Conservation (phyloP, 2,797 vertebrate species). For the Artibeus lituratus region DNA sequence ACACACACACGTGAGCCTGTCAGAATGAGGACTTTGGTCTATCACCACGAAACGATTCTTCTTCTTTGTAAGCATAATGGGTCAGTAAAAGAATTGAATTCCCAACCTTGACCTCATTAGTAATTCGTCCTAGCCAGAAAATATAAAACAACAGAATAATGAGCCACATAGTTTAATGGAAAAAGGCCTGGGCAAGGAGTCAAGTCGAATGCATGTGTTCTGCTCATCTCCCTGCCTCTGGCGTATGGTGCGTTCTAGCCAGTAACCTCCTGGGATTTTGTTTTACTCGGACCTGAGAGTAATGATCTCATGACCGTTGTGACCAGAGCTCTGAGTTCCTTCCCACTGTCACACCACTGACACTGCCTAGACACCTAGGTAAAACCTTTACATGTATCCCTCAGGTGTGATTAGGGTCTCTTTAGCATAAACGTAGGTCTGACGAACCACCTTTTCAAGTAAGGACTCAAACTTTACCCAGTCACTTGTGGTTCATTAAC, state of each 20-base stretch:
- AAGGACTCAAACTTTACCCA: neutral
- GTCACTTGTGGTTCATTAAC: neutral
- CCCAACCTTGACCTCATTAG: conserved; percentile 44
- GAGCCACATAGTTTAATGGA: neutral
- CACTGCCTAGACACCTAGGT: neutral
- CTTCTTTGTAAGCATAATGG: conserved; percentile 9
- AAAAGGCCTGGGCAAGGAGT: neutral
- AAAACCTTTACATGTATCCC: neutral
- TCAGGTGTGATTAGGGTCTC: neutral
- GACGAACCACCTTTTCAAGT: neutral
- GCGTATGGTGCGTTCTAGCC: neutral
- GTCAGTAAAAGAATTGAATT: conserved; percentile 46
- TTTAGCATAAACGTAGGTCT: neutral
- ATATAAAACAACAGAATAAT: conserved; percentile 33
- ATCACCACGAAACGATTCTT: neutral
- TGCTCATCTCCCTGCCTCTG: neutral
- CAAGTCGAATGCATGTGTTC: neutral
- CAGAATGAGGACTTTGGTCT: neutral
- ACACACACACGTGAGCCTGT: neutral
- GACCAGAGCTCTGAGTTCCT: conserved; percentile 2
- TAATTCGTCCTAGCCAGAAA: conserved; percentile 61
- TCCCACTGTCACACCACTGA: neutral
- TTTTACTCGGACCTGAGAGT: neutral
- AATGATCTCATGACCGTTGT: neutral
- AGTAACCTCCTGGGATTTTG: neutral